Conservation (phyloP, 2,888 invertebrate species). For the Himalopsyche japonica region DNA sequence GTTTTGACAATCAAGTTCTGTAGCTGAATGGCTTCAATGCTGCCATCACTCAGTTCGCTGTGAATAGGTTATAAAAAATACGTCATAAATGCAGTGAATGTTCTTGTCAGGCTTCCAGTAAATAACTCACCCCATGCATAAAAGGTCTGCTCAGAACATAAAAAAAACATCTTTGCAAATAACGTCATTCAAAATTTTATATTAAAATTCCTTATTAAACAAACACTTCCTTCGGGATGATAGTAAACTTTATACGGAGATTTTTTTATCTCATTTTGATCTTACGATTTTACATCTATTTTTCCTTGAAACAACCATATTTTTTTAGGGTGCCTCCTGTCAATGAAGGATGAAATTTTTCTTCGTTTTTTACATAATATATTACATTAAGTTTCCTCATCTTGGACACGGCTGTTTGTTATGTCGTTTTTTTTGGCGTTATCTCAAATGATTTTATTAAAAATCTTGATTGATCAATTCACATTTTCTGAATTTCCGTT, state of each 20-base stretch:
- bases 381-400: too few relatives aligned
- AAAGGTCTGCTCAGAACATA: not conserved
- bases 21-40: too few relatives aligned
- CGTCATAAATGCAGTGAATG: slow-evolving; percentile 12
- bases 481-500: too few relatives aligned
- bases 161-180: not conserved
- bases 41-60: too few relatives aligned
- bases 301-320: not conserved
- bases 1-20: too few relatives aligned
- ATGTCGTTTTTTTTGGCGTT: too few relatives aligned
- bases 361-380: too few relatives aligned
- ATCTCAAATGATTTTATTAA: too few relatives aligned
- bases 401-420: too few relatives aligned
- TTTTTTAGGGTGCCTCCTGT: too few relatives aligned
- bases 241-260: not conserved
- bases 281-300: not conserved
- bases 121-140: not conserved
- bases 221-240: not conserved
- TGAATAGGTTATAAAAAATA: not conserved
- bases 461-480: too few relatives aligned
- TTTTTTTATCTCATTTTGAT: not conserved
- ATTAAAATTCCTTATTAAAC: not conserved
- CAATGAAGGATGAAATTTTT: too few relatives aligned
- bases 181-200: not conserved
- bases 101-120: slow-evolving; percentile 5